A percentile compares a stretch with the other conserved stretches of the same genome.
These are phyloP conservation scores for Pedionomus torquatus DNA, from an alignment of 2,113 vertebrate species.

Conservation along the genomic window DNA sequence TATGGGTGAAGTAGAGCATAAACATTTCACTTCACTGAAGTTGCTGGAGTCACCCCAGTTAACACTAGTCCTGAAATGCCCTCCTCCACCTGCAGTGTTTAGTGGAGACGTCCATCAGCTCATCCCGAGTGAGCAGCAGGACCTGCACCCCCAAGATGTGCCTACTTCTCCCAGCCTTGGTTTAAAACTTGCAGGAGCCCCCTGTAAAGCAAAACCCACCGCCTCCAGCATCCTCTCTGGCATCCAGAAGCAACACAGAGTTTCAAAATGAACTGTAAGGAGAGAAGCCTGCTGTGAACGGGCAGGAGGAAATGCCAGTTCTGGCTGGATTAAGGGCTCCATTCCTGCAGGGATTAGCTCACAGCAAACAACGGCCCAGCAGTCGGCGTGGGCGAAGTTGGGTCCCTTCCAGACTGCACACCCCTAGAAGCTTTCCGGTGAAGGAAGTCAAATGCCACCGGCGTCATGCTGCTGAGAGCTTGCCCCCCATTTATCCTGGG, in stretches of 20 bases:
- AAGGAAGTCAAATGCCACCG: not conserved
- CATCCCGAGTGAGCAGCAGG: not conserved
- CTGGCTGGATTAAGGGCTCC: not conserved
- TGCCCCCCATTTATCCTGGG: not conserved
- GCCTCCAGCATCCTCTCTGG: not conserved
- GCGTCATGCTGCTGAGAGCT: not conserved
- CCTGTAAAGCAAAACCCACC: not conserved
- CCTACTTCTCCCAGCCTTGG: not conserved
- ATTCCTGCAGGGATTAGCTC: not conserved
- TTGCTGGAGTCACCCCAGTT: not conserved
- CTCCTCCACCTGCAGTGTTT: not conserved
- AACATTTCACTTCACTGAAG: not conserved
- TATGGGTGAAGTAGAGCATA: not conserved
- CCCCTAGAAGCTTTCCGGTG: not conserved
- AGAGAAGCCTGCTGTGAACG: not conserved
- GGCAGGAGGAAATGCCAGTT: not conserved
- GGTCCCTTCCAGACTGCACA: not conserved
- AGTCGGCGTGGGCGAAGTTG: accelerated
- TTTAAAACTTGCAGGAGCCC: not conserved
- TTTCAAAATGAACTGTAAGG: not conserved
- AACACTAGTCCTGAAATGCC: not conserved
- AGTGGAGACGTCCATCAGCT: not conserved
- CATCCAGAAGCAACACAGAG: accelerated
- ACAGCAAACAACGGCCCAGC: not conserved
- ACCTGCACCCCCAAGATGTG: not conserved